These are phyloP conservation scores for Tiphia femorata DNA, from an alignment of 2,888 invertebrate genomes.

Conservation along the genomic window DNA sequence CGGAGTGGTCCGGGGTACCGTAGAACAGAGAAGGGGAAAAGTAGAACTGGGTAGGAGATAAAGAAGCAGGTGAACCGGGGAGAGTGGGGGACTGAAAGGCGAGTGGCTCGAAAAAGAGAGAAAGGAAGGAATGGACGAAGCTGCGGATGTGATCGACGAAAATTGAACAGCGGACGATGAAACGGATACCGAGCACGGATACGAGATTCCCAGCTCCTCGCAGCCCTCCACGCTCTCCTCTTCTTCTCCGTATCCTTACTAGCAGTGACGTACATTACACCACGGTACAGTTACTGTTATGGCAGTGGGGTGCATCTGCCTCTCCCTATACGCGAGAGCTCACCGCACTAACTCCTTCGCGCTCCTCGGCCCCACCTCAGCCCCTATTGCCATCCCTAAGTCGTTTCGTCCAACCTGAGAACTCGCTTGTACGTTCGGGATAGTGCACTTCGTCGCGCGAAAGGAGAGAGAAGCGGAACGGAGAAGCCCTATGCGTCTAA, in stretches of 20 bases:
- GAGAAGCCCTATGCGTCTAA: too few species aligned
- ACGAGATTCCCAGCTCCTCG: not conserved
- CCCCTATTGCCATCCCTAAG: constrained; percentile 18
- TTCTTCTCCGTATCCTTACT: not conserved
- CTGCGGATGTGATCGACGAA: constrained; percentile 22
- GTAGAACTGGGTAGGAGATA: not conserved
- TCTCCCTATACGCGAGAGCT: not conserved
- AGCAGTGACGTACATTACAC: constrained; percentile 18
- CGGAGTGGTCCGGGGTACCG: too few species aligned
- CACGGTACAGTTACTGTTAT: constrained; percentile 32
- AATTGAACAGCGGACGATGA: constrained; percentile 28
- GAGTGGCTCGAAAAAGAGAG: not conserved
- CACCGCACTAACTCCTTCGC: constrained; percentile 19
- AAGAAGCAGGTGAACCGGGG: not conserved
- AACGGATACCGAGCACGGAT: constrained; percentile 14
- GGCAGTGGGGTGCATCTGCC: constrained; percentile 1
- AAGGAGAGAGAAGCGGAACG: too few species aligned
- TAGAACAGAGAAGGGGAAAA: too few species aligned
- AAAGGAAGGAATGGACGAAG: not conserved
- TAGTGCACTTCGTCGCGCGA: too few species aligned
- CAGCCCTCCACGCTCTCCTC: not conserved
- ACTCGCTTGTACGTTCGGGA: too few species aligned
- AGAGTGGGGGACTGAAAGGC: not conserved
- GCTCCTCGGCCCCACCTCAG: constrained; percentile 4
- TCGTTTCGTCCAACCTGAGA: too few species aligned